Conservation (phyloP, 2,888 invertebrate species). For the Trachelus troglodyta region DNA sequence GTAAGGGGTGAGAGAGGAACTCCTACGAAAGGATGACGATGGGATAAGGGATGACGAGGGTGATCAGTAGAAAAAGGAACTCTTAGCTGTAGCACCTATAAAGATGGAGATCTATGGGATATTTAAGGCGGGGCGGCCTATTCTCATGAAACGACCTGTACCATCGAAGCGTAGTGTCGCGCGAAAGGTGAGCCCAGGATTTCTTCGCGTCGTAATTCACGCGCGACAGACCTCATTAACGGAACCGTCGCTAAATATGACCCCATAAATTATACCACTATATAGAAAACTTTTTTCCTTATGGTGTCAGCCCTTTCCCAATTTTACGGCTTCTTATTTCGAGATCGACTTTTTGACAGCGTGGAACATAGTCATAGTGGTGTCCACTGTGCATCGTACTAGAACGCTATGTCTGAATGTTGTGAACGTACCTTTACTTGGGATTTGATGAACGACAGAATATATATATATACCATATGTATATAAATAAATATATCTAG, state of each 20-base stretch:
- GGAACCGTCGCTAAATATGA: slow-evolving; percentile 15
- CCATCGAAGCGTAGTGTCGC: not conserved
- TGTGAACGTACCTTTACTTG: not conserved
- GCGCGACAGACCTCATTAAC: slow-evolving; percentile 3
- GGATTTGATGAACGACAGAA: not conserved
- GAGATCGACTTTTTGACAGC: not conserved
- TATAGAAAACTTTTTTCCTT: slow-evolving; percentile 32
- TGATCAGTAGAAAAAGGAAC: not conserved
- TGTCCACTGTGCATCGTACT: not conserved
- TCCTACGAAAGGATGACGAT: not conserved
- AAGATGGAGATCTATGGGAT: not conserved
- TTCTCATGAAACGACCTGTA: not conserved
- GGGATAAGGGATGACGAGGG: not conserved
- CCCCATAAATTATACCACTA: slow-evolving; percentile 22
- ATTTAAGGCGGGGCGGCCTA: not conserved
- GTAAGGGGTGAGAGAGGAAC: not conserved
- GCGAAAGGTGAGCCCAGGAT: not conserved
- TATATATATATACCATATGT: not conserved
- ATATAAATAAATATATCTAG: not conserved
- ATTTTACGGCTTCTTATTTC: slow-evolving; percentile 13
- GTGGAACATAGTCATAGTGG: not conserved
- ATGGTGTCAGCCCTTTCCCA: slow-evolving; percentile 12
- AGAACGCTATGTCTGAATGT: not conserved
- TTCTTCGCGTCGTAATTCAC: not conserved
- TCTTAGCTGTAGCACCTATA: not conserved